Evolutionary conservation across 1,140 invertebrate species (phyloP), one percentile per base, ranked within the genome.

Genomic region (Ladona fulva): DNA sequence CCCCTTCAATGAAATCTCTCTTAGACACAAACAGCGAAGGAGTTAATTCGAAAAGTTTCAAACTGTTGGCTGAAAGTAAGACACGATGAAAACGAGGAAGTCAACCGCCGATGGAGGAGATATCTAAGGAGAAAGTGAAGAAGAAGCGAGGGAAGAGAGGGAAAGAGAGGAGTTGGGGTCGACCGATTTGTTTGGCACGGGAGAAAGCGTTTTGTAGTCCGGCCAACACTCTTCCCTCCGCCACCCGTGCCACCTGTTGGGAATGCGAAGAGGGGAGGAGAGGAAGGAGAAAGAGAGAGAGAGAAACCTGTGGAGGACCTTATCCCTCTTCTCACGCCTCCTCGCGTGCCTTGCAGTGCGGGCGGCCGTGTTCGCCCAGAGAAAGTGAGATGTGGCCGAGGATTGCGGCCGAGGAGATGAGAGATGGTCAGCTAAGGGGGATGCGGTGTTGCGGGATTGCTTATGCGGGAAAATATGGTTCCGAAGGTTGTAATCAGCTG

Each of bases 181-280:
- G n/a, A 19, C 16, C n/a, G 12, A 66, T 66, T 66, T 66, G 52
- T 66, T 66, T 66, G 52, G 52, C 52, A 66, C 52, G 52, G 52
- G 52, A 66, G 52, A 66, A 66, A 66, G 52, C 52, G 52, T 66
- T 66, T 66, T 66, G 52, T 66, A 66, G 52, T 66, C 52, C 52
- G n/a, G 52, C 52, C 52, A 66, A 66, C n/a, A 22, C 52, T 66
- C 44, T 11, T 52, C 44, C 44, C 19, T 10, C 44, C 44, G 19
- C 10, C 44, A 52, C 10, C 52, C 52, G 52, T 66, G 52, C 52
- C 52, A 66, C 52, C 52, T 66, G 52, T 66, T 66, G 52, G 52
- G 52, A 66, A 66, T 66, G 14, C 52, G 52, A 22, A 66, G 52
- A 12, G n/a, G n/a, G 52, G 52, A 52, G 44, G 44, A 52, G 44